Evolutionary conservation across 2,797 vertebrate genomes (phyloP), one percentile per base, ranked within the genome.

Genomic region (Parotocinclus haroldoi): DNA sequence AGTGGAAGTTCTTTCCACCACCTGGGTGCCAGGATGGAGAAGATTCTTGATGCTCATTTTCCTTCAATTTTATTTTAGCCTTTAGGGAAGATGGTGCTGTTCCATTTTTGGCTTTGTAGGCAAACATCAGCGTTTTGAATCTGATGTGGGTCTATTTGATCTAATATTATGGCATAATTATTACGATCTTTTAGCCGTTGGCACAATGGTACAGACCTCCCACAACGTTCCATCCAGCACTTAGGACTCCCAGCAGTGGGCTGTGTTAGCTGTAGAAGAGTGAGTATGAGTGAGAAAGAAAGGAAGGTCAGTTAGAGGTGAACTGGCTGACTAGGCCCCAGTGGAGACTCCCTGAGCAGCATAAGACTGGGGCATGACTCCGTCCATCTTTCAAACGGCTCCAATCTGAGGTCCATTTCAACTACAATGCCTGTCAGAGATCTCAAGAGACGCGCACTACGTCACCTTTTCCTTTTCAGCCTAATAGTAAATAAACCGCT

Each of bases 341-440:
- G 58, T 68, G 81, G 78, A 63, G 58, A 51, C 68, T 69, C 62
- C 69, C 73, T 75, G 78, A 61, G 79, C 65, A 71, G 71, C 85
- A 91, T 83, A 85, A 88, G 87, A 85, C 77, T 79, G 66, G 78
- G 83, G 87, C 61, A 52, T 3, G 14, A 12, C 86, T 85, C 82
- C 84, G 85, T 85, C 75, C 83, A 84, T 88, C 84, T 76, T 84
- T 84, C 85, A 85, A 81, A 80, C 73, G 69, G 72, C 85, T 79
- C 74, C 83, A 84, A 92, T 93, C 92, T 89, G 82, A 93, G 82
- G 88, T 89, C 87, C 79, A 66, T 63, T 89, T 91, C 89, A 88
- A 68, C 53, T 90, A 89, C 92, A 88, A 78, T 73, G 88, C 80
- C 89, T 91, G 87, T 90, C 90, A 89, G 77, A 87, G 75, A 73